These are phyloP conservation scores for Augochlorella aurata DNA, from an alignment of 2,888 invertebrate species.

Conservation along the genomic window DNA sequence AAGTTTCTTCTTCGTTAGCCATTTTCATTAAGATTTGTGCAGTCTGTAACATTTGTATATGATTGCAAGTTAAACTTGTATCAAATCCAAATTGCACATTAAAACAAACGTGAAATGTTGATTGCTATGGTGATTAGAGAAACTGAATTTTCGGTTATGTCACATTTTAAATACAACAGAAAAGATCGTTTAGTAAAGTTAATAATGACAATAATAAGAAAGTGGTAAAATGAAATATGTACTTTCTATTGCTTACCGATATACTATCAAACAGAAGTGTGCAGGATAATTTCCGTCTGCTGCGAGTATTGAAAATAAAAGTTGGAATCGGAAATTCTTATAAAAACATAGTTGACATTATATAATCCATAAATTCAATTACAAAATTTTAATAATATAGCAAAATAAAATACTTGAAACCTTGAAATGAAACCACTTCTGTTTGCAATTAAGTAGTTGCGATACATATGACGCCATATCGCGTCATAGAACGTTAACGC, in stretches of 20 bases:
- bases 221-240: neutral
- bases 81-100: neutral
- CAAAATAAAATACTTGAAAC: neutral
- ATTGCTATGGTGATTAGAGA: neutral
- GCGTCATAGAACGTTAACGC: constrained; percentile 16
- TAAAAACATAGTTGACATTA: neutral
- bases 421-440: neutral
- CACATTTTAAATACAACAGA: neutral
- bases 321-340: neutral
- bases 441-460: neutral
- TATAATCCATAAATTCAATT: neutral
- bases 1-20: constrained; percentile 5
- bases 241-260: neutral
- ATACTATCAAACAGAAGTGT: neutral
- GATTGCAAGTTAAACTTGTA: neutral
- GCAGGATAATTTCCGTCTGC: neutral
- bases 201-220: neutral
- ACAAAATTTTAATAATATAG: neutral
- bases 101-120: neutral
- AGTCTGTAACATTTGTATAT: neutral
- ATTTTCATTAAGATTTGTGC: neutral
- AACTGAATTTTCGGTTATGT: constrained; percentile 11
- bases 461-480: constrained; percentile 9
- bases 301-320: neutral
- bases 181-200: neutral